Percentiles rank a stretch among this genome's conserved stretches.
Evolutionary conservation across 2,113 vertebrate genomes (phyloP).

Genomic region (Penelope pileata): DNA sequence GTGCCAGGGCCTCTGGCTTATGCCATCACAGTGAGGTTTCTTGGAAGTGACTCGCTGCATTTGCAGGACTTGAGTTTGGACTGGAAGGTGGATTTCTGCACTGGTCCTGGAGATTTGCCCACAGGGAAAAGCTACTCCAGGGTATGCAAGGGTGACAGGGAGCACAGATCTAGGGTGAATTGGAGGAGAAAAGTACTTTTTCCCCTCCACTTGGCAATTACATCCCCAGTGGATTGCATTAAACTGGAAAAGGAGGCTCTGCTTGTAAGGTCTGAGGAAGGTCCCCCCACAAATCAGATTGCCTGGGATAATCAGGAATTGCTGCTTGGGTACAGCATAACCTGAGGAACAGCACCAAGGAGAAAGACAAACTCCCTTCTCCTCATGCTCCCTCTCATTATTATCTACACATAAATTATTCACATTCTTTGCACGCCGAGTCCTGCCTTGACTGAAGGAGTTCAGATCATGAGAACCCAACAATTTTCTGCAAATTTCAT

Average conservation of each 20-base stretch:
- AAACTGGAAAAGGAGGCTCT: background rate
- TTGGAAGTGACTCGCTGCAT: background rate
- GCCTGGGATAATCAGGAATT: background rate
- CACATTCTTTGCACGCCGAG: conserved; percentile 17
- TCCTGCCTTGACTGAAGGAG: conserved; percentile 18
- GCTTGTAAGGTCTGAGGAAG: background rate
- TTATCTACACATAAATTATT: conserved; percentile 15
- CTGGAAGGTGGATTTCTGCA: background rate
- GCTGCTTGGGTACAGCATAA: background rate
- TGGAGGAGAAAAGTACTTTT: background rate
- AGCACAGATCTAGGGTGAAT: background rate
- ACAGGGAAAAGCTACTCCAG: background rate
- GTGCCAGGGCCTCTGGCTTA: background rate
- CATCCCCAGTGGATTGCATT: background rate
- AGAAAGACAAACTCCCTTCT: background rate
- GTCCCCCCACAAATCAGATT: background rate
- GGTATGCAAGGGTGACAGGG: background rate
- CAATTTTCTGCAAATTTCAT: conserved; percentile 4
- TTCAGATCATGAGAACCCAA: background rate
- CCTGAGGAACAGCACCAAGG: background rate
- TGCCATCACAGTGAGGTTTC: background rate
- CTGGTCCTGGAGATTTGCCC: background rate
- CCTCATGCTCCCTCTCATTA: background rate
- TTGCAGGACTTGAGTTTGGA: background rate
- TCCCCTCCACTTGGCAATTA: background rate